Base-by-base conservation (phyloP, 2,888 invertebrate genomes). In the Euphydryas editha region DNA sequence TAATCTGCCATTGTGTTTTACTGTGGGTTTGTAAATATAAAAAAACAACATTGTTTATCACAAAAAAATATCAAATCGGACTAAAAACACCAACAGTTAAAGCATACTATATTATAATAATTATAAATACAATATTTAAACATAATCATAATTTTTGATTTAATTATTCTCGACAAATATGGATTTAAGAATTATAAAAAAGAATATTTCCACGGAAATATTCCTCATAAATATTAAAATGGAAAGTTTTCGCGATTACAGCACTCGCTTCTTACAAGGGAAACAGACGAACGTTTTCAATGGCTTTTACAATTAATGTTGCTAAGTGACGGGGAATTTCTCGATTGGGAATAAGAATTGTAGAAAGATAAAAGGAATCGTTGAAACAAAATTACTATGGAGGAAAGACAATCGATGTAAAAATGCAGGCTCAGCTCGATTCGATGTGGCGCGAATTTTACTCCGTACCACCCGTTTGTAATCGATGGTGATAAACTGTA, bases 231-330 rank as follows among this genome's bases (percentile, higher is more conserved):
- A 44, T 44, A 1, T 44, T 11, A 44, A 44, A 44, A 44, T n/a
- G n/a, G 5, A 15, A 44, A 39, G 10, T 39, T 39, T 39, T 10
- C 39, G n/a, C 42, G n/a, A n/a, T n/a, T 44, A n/a, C n/a, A 2
- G 30, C 30, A 7, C n/a, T 44, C 4, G n/a, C n/a, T 44, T n/a
- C n/a, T 15, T 44, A 44, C 42, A 44, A 44, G 4, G n/a, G n/a
- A 44, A 44, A 44, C n/a, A n/a, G 42, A 44, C n/a, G n/a, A 44
- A 44, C n/a, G n/a, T 44, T n/a, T 44, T 44, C 42, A 44, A 44
- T 44, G n/a, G 42, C 1, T n/a, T n/a, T 15, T 44, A n/a, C 42
- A 15, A 44, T 44, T 44, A 44, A 44, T 44, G 42, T 44, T 44
- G 42, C 42, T 44, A 44, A 44, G n/a, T n/a, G 1, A n/a, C 42